A percentile compares a stretch with the other conserved stretches of the same genome.
phyloP scores from a whole-genome alignment of 2,113 vertebrate species.

The Aldabrachelys gigantea region DNA sequence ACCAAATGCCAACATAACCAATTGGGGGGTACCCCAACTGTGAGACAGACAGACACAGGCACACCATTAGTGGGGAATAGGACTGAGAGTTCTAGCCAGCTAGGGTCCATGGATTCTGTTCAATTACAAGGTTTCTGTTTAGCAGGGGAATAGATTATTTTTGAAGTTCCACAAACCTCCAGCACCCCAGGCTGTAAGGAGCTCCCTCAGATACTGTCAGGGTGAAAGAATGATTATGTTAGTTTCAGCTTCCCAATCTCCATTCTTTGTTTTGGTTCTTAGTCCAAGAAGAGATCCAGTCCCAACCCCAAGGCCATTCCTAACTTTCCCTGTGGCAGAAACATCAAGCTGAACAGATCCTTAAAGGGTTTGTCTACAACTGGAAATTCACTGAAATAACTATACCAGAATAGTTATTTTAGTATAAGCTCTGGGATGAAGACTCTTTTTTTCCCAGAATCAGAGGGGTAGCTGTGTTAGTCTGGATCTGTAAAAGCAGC shows the following conservation, averaged over 20 bases:
- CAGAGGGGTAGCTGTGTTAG: too few species aligned
- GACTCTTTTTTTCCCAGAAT: fast-evolving
- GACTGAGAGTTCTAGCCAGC: too few species aligned
- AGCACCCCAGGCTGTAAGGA: too few species aligned
- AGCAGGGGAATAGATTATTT: fast-evolving
- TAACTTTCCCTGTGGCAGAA: neutral
- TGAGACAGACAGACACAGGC: too few species aligned
- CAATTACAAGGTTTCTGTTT: neutral
- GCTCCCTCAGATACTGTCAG: neutral
- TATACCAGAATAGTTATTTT: neutral
- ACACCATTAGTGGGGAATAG: too few species aligned
- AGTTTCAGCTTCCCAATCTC: neutral
- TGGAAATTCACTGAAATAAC: neutral
- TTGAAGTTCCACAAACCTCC: fast-evolving
- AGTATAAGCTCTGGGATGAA: neutral
- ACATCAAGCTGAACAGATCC: neutral
- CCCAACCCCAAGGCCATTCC: neutral
- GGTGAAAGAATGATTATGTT: neutral
- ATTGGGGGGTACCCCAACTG: too few species aligned
- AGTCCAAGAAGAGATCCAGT: neutral
- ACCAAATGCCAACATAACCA: too few species aligned
- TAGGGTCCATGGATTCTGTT: neutral
- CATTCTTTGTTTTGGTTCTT: neutral
- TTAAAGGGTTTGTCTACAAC: neutral
- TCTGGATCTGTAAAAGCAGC: too few species aligned